These are phyloP conservation scores for Dicerorhinus sumatrensis DNA, from an alignment of 2,113 vertebrate genomes.

Conservation along the genomic window DNA sequence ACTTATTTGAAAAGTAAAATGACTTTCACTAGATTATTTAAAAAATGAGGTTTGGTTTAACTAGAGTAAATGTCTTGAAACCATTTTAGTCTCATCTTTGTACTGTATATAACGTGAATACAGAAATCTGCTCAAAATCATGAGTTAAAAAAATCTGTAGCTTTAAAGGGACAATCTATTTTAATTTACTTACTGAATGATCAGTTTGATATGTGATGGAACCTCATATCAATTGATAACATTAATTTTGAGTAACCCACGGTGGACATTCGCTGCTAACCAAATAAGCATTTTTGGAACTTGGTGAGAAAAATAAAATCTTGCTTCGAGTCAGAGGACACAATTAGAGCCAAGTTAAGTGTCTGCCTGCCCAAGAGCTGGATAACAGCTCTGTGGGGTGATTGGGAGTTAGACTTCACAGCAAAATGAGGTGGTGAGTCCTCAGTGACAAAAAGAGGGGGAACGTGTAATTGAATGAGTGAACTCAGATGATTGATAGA, in stretches of 20 bases:
- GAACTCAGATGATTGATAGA: not conserved
- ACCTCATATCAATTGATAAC: not conserved
- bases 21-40: not conserved
- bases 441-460: not conserved
- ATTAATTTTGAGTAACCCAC: slow-evolving; percentile 6
- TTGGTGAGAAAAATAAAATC: not conserved
- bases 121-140: slow-evolving; percentile 49
- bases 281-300: not conserved
- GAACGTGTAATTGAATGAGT: not conserved
- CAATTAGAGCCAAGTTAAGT: not conserved
- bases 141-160: not conserved
- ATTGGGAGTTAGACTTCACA: not conserved
- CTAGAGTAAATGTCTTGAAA: slow-evolving; percentile 17
- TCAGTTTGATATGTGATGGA: not conserved
- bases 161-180: slow-evolving; percentile 37
- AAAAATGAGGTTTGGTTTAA: slow-evolving; percentile 12
- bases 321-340: not conserved
- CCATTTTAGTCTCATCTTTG: slow-evolving; percentile 19
- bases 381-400: not conserved
- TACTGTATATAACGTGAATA: not conserved
- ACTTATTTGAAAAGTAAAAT: slow-evolving; percentile 37
- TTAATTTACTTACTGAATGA: slow-evolving; percentile 59
- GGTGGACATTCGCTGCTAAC: not conserved
- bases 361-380: not conserved
- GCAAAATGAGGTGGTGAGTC: not conserved